Evolutionary conservation across 2,797 vertebrate genomes (phyloP).

Genomic region (Acanthis flammea): DNA sequence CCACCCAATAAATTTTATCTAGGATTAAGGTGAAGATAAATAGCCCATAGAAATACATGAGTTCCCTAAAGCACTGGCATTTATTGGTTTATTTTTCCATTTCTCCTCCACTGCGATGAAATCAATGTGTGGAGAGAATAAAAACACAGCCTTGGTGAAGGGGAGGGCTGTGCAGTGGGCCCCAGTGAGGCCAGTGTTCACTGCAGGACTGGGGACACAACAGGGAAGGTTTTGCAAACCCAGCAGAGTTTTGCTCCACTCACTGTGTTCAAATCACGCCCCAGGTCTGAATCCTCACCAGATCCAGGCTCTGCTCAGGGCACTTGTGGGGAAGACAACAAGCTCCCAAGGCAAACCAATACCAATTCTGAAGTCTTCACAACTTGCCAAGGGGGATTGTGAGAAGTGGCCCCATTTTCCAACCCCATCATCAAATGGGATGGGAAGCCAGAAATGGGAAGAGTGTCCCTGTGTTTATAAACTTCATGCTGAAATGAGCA

Average conservation of each 20-base stretch:
- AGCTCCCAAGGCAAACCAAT: neutral
- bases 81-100: conserved; percentile 21
- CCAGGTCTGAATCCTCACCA: neutral
- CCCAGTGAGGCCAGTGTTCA: neutral
- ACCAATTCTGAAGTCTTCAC: neutral
- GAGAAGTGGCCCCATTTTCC: neutral
- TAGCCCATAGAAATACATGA: neutral
- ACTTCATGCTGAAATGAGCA: neutral
- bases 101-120: neutral
- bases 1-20: neutral
- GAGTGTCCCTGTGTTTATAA: neutral
- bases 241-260: neutral
- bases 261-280: neutral
- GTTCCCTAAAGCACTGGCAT: neutral
- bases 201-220: neutral
- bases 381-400: neutral
- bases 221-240: neutral
- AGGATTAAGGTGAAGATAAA: conserved; percentile 44
- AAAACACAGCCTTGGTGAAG: neutral
- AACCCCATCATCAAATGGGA: neutral
- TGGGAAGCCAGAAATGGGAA: neutral
- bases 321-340: neutral
- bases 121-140: conserved; percentile 2
- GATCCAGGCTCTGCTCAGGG: neutral
- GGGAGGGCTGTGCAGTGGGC: neutral